Base-by-base conservation (phyloP, 2,113 vertebrate genomes). In the Thryonomys swinderianus region DNA sequence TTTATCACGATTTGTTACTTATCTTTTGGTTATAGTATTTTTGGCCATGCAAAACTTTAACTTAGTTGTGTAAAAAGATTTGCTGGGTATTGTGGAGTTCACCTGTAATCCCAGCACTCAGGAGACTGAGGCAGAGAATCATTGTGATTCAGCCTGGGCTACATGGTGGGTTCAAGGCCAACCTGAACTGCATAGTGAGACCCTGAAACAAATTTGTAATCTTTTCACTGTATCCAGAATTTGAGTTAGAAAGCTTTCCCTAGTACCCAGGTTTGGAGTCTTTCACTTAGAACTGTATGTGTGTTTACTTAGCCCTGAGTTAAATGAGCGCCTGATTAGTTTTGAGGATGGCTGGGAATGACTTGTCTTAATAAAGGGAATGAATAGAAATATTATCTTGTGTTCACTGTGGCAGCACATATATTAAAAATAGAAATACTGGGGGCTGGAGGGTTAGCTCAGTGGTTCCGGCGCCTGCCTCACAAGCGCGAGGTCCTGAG, bases 41-140 rank as follows among this genome's bases (percentile, higher is more conserved):
- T 88, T 82, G 37, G 20, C 74, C 17, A 57, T 85, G 66, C 30
- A 91, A 62, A 96, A 80, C 37, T 87, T 95, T 96, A 88, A 67
- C 59, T 61, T 76, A 55, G 32, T 88, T 37, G 23, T 67, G 51
- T 82, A 67, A 85, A 73, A 88, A 76, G 45, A 32, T 71, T 81
- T 51, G 71, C 25, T 74, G 71, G 40, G 71, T 11, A 74, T 7
- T 25, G 12, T 74, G 71, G 23, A 45, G 13, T 30, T 13, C 25
- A 25, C 71, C 40, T 74, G 5, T 74, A 74, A 74, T 45, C 13
- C 40, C 40, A 27, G 40, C 40, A 45, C 71, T 7, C 5, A 3
- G 59, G 21, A 61, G 59, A 21, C 59, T 74, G 71, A 74, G 23
- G 40, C 71, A 74, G 40, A 74, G 40, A 13, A 74, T 74, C 40